Percentiles rank a stretch among this genome's conserved stretches.
Conservation (phyloP, 2,888 invertebrate genomes). For the Euclidia mi region DNA sequence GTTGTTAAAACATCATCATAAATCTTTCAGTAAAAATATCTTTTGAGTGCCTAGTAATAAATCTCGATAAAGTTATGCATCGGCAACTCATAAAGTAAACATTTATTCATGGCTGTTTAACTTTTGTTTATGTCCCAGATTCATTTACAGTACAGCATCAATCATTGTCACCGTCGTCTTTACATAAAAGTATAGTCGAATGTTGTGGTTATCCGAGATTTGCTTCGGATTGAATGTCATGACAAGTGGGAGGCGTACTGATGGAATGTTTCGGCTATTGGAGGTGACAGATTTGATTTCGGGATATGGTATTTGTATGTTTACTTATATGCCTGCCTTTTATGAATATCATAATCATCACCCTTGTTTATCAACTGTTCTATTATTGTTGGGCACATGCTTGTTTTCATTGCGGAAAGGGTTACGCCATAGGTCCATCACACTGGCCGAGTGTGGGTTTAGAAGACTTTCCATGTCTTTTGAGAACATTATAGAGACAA, state of each 20-base stretch:
- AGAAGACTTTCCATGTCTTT: too few species aligned
- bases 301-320: not conserved
- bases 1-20: not conserved
- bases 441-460: too few species aligned
- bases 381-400: too few species aligned
- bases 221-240: constrained; percentile 16
- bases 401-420: too few species aligned
- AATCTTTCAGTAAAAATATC: constrained; percentile 1
- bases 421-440: too few species aligned
- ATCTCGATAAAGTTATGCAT: constrained; percentile 66
- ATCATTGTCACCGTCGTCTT: constrained; percentile 61
- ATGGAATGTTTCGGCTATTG: constrained; percentile 9
- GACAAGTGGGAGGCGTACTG: not conserved
- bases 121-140: constrained; percentile 59
- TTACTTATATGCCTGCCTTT: too few species aligned
- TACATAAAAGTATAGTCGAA: constrained; percentile 23
- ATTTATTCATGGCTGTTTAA: constrained; percentile 69
- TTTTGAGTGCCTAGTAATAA: constrained; percentile 36
- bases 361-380: too few species aligned
- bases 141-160: constrained; percentile 58
- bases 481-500: too few species aligned
- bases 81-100: constrained; percentile 59
- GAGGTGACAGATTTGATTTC: constrained; percentile 6
- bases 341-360: too few species aligned
- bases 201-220: constrained; percentile 6